phyloP scores from a whole-genome alignment of 1,140 invertebrate species.

The Megalonaias nervosa region DNA sequence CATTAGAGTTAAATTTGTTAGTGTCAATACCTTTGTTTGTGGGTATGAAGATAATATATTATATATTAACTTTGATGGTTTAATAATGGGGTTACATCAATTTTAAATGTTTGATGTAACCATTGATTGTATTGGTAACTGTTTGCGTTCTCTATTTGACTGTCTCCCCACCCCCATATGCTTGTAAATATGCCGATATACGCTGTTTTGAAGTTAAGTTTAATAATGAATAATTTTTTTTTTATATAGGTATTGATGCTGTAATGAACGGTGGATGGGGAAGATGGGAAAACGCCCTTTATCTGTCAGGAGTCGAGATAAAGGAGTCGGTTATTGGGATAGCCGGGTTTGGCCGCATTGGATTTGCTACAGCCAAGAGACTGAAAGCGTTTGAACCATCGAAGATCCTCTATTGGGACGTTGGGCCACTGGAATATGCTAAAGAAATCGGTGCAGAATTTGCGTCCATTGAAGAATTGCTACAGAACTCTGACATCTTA shows the following conservation, averaged over 20 bases:
- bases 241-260: constrained; percentile 43
- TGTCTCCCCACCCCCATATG: no score
- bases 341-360: constrained; percentile 84
- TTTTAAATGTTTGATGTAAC: no score
- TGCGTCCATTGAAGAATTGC: constrained; percentile 74
- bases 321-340: constrained; percentile 88
- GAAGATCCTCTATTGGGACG: constrained; percentile 81
- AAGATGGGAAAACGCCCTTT: constrained; percentile 90
- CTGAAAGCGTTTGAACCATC: constrained; percentile 80
- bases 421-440: constrained; percentile 77
- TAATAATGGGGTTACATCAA: no score
- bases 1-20: no score
- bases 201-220: no score
- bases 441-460: constrained; percentile 78
- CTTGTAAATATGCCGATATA: no score
- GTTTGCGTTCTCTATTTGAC: no score
- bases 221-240: not conserved
- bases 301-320: constrained; percentile 89
- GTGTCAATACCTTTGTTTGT: no score
- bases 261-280: constrained; percentile 62
- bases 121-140: no score
- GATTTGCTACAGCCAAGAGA: constrained; percentile 78
- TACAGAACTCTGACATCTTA: constrained; percentile 66
- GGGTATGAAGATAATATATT: no score
- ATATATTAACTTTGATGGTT: no score